Conservation (phyloP, 2,888 invertebrate genomes). For the Nomada lathburiana region DNA sequence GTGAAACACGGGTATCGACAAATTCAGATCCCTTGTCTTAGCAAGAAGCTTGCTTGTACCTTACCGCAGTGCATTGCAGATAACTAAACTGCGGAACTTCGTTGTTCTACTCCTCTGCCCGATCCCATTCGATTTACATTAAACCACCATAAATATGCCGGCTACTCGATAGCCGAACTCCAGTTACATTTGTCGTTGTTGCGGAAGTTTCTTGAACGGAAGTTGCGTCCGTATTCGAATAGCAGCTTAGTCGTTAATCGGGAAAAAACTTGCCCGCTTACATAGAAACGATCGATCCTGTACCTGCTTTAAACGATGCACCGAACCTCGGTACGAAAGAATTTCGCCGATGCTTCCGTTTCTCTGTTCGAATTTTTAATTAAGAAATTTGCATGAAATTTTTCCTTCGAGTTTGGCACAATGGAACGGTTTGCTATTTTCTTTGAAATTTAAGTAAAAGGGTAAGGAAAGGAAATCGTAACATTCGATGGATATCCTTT, state of each 20-base stretch:
- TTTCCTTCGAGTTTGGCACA: not conserved
- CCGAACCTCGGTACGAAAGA: not conserved
- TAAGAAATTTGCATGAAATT: constrained; percentile 7
- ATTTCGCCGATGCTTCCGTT: constrained; percentile 18
- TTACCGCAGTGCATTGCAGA: constrained; percentile 39
- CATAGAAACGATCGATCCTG: constrained; percentile 10
- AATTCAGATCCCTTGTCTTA: constrained; percentile 39
- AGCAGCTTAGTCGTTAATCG: constrained; percentile 54
- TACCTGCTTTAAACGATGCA: not conserved
- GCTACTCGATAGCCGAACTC: constrained; percentile 42
- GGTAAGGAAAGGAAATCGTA: not conserved
- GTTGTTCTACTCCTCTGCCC: constrained; percentile 23
- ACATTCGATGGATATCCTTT: too few relatives aligned
- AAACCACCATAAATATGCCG: constrained; percentile 45
- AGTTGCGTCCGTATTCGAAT: constrained; percentile 49
- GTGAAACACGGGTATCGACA: constrained; percentile 12
- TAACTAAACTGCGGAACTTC: constrained; percentile 40
- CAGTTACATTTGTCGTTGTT: constrained; percentile 53
- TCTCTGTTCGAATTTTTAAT: constrained; percentile 21
- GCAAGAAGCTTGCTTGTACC: constrained; percentile 16
- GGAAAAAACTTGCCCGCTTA: constrained; percentile 34
- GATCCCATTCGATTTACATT: constrained; percentile 55
- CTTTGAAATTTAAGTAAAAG: not conserved
- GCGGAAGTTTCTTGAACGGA: constrained; percentile 43
- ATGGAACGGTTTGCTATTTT: not conserved